phyloP scores from a whole-genome alignment of 2,888 invertebrate genomes.

The Pristionchus fissidentatus region DNA sequence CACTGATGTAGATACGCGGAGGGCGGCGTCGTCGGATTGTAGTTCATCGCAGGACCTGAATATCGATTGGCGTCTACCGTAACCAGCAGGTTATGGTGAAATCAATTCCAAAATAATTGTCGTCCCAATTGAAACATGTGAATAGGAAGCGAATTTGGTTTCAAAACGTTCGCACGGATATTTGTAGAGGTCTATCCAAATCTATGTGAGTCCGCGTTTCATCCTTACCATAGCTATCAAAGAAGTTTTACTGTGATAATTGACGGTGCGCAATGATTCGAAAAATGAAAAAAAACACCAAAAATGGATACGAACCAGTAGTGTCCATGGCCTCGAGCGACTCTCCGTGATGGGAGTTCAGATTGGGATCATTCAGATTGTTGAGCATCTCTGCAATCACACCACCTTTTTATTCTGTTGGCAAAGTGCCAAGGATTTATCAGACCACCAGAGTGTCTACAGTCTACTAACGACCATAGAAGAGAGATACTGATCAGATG shows the following conservation, averaged over 20 bases:
- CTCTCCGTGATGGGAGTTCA: background rate
- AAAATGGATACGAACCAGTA: background rate
- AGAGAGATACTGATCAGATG: no score
- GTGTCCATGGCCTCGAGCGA: conserved; percentile 29
- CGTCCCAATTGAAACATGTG: no score
- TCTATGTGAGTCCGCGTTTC: no score
- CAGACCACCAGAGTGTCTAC: no score
- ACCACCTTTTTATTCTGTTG: background rate
- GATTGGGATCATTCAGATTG: conserved; percentile 26
- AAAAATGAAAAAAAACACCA: background rate
- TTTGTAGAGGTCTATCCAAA: no score
- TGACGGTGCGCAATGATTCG: background rate
- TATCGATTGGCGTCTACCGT: background rate
- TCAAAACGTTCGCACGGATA: no score
- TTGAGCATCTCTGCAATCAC: conserved; percentile 25
- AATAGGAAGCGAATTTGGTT: no score
- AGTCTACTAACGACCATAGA: no score
- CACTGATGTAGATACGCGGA: conserved; percentile 46
- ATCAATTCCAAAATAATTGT: no score
- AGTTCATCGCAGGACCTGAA: conserved; percentile 15
- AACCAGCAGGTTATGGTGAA: background rate
- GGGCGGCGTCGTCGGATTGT: conserved; percentile 37
- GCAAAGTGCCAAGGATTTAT: no score
- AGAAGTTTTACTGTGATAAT: background rate
- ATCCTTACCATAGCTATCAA: no score